phyloP scores from a whole-genome alignment of 2,113 vertebrate genomes.

The Brachyistius frenatus region DNA sequence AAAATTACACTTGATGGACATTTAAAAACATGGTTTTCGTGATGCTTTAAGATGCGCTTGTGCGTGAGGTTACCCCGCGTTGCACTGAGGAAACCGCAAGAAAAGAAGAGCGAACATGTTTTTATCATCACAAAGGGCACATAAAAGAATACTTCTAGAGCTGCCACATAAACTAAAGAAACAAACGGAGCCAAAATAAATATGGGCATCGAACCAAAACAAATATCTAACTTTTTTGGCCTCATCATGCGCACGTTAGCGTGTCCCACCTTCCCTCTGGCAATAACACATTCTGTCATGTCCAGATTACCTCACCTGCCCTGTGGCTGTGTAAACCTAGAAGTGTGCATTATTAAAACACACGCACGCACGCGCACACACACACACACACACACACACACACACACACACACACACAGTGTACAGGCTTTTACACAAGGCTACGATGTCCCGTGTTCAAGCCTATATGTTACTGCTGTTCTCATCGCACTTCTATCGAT shows the following conservation, averaged over 20 bases:
- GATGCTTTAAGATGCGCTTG: neutral
- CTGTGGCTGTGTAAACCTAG: constrained; percentile 81
- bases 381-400: too few relatives aligned
- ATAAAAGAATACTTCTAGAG: constrained; percentile 17
- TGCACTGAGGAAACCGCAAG: constrained; percentile 11
- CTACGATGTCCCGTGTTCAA: constrained; percentile 65
- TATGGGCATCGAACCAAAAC: constrained; percentile 16
- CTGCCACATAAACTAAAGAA: neutral
- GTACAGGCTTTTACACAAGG: constrained; percentile 18
- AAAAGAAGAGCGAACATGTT: neutral
- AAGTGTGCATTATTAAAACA: constrained; percentile 76
- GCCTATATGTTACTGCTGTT: constrained; percentile 70
- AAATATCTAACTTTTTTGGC: constrained; percentile 25
- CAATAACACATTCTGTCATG: constrained; percentile 52
- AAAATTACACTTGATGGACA: constrained; percentile 26
- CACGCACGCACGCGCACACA: constrained; percentile 7
- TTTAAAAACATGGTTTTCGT: constrained; percentile 16
- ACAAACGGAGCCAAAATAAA: constrained; percentile 16
- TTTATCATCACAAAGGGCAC: neutral
- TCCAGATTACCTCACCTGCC: constrained; percentile 81
- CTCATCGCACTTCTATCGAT: constrained; percentile 37
- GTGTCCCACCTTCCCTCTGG: constrained; percentile 31
- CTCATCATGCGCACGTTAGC: constrained; percentile 28
- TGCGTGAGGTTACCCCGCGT: neutral
- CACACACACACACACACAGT: constrained; percentile 17